Evolutionary conservation across 2,113 vertebrate genomes (phyloP).

Genomic region (Ptyas mucosa): DNA sequence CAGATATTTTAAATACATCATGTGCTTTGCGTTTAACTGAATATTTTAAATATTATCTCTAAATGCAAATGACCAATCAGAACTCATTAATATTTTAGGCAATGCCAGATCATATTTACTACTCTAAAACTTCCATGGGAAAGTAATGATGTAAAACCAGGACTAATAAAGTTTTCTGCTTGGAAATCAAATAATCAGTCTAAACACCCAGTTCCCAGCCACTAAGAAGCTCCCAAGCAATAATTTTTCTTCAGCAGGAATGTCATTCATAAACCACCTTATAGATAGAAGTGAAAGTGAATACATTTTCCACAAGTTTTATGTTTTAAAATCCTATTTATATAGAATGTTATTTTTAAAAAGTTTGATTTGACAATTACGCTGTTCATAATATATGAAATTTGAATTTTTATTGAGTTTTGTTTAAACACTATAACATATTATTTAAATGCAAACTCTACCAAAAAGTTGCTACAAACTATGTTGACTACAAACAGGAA

Average conservation of each 20-base stretch:
- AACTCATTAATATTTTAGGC: neutral
- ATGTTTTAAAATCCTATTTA: neutral
- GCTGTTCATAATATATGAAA: neutral
- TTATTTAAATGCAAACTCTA: neutral
- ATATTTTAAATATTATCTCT: neutral
- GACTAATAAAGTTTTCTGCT: neutral
- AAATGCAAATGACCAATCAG: neutral
- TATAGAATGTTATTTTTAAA: neutral
- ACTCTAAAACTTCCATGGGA: neutral
- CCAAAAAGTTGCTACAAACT: neutral
- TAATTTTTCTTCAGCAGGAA: neutral
- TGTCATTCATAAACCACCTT: neutral
- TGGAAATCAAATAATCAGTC: neutral
- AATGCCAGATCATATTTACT: neutral
- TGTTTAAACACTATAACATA: neutral
- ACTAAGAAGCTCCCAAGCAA: neutral
- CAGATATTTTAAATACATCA: neutral
- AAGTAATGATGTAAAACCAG: neutral
- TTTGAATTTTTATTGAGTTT: neutral
- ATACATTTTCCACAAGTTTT: neutral
- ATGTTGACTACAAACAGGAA: neutral
- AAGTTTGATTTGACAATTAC: neutral
- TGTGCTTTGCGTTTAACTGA: neutral
- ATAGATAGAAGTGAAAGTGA: neutral
- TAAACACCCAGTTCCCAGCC: neutral